These are phyloP conservation scores for Rhynchotus rufescens DNA, from an alignment of 2,797 vertebrate genomes.

Conservation along the genomic window DNA sequence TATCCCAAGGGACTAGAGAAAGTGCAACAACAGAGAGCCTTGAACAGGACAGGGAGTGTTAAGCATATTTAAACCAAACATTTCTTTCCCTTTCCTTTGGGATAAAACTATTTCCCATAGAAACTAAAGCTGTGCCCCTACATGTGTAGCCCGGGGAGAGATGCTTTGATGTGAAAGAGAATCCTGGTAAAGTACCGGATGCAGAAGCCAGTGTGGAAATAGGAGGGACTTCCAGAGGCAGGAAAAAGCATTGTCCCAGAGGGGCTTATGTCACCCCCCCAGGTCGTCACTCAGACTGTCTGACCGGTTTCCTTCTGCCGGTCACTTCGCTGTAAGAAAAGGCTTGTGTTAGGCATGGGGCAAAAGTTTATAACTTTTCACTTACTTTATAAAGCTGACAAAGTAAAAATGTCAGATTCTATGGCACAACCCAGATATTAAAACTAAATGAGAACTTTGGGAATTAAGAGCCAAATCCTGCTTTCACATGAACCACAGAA, in stretches of 20 bases:
- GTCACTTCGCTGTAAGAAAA: constrained; percentile 54
- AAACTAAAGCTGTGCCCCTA: constrained; percentile 78
- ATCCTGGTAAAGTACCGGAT: constrained; percentile 75
- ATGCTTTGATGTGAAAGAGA: constrained; percentile 82
- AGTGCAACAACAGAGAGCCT: constrained; percentile 41
- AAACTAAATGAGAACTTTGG: neutral
- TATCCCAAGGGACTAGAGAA: constrained; percentile 48
- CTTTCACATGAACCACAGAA: neutral
- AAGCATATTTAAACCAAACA: constrained; percentile 73
- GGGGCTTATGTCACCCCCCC: constrained; percentile 63
- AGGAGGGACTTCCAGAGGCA: constrained; percentile 80
- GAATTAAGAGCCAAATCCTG: neutral
- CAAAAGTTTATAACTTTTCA: constrained; percentile 47
- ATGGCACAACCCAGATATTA: neutral
- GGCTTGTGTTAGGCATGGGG: constrained; percentile 31
- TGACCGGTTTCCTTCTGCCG: constrained; percentile 78
- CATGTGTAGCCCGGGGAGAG: constrained; percentile 72
- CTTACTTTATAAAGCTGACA: constrained; percentile 37
- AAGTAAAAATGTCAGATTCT: constrained; percentile 59
- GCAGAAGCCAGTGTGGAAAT: constrained; percentile 78
- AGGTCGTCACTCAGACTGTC: constrained; percentile 78
- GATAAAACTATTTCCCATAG: constrained; percentile 78
- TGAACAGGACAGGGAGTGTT: constrained; percentile 62
- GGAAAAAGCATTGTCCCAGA: constrained; percentile 81
- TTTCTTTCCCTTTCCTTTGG: constrained; percentile 78